Conservation (phyloP, 2,888 invertebrate genomes). For the Aquatica leii region DNA sequence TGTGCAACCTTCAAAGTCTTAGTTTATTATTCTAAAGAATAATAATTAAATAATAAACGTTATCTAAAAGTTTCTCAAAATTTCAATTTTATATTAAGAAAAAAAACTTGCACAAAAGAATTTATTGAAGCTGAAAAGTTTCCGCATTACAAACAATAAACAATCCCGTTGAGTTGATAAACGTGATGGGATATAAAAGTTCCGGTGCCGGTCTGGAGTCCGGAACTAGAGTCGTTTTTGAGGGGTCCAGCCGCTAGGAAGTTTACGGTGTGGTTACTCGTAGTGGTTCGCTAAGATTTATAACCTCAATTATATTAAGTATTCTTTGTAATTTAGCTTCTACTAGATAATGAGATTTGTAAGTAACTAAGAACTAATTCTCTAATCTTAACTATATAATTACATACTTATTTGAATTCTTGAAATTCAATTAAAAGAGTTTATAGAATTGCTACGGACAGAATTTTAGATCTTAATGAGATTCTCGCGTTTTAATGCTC, state of each 20-base stretch:
- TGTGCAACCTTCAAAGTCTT: no score
- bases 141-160: conserved; percentile 41
- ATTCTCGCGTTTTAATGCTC: conserved; percentile 5
- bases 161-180: conserved; percentile 47
- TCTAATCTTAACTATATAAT: conserved; percentile 7
- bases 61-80: conserved; percentile 13
- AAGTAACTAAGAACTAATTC: conserved; percentile 7
- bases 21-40: no score
- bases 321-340: conserved; percentile 34
- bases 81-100: conserved; percentile 11
- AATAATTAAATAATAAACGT: conserved; percentile 11
- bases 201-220: conserved; percentile 50
- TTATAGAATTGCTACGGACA: conserved; percentile 1
- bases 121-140: conserved; percentile 37
- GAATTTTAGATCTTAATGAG: conserved; percentile 3
- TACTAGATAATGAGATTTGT: conserved; percentile 26
- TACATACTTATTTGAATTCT: conserved; percentile 2
- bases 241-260: conserved; percentile 50
- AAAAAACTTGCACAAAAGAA: conserved; percentile 25
- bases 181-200: conserved; percentile 52
- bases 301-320: conserved; percentile 37
- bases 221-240: conserved; percentile 54
- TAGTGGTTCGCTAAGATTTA: conserved; percentile 40
- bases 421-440: conserved; percentile 9
- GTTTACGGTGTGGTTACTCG: conserved; percentile 46